Conservation (phyloP, 1,140 invertebrate genomes). For the Drosophila sechellia region DNA sequence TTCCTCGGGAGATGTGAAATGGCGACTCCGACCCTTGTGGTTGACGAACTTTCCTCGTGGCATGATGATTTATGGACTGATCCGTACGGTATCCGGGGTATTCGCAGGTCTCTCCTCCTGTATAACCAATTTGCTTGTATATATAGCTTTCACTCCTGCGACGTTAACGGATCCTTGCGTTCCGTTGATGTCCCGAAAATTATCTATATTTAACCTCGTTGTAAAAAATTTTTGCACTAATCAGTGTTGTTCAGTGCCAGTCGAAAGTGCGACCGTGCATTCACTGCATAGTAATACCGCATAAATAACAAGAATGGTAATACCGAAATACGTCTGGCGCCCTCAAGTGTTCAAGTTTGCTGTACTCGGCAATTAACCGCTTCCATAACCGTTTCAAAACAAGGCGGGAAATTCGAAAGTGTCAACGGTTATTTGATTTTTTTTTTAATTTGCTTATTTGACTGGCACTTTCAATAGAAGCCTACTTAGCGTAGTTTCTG, state of each 20-base stretch:
- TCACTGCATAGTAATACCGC: background rate
- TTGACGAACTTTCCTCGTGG: conserved; percentile 57
- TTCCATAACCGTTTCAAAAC: conserved; percentile 2
- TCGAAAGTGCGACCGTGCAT: background rate
- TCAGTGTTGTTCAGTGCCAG: background rate
- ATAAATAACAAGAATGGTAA: background rate
- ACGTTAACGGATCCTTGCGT: background rate
- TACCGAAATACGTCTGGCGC: background rate
- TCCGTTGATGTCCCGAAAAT: background rate
- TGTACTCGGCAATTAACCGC: background rate
- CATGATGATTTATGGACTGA: conserved; percentile 48
- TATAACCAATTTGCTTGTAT: background rate
- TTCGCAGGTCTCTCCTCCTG: background rate
- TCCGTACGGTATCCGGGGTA: background rate
- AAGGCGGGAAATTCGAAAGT: conserved; percentile 1
- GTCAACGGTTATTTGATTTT: background rate
- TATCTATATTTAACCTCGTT: background rate
- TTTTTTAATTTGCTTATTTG: background rate
- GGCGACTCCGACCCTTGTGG: conserved; percentile 85
- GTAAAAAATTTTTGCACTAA: conserved; percentile 7
- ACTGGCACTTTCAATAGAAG: background rate
- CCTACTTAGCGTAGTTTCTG: background rate
- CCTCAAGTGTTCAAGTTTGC: background rate
- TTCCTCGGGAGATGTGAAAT: conserved; percentile 97
- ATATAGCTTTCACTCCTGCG: too few relatives aligned